Evolutionary conservation across 1,140 invertebrate genomes (phyloP), one percentile per base, ranked within the genome.

Genomic region (Drosophila burlai): DNA sequence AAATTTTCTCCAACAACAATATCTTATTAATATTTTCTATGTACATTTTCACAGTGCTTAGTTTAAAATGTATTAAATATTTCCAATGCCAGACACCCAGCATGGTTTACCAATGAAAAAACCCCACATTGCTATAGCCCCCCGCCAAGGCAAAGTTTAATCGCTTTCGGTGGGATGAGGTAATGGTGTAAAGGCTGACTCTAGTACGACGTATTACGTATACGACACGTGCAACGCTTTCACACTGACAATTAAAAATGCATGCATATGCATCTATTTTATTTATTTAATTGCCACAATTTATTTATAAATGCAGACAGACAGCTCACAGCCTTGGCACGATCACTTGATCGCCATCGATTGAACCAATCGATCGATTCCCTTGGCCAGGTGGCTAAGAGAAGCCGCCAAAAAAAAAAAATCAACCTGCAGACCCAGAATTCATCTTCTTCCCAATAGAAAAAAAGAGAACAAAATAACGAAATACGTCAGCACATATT

Each of bases 271-370:
- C 83, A 89, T 76, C 65, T 81, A 81, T 74, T 80, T 80, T 74
- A 80, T 80, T 80, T 90, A 89, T 90, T 84, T 86, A 86, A 81
- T 84, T 83, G 76, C 80, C 68, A 74, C 80, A 67, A 87, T 81
- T 87, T 87, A 87, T 89, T 89, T 89, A 85, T 89, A 89, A 76
- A 90, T 83, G 81, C 85, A 89, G 75, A 75, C 63, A 64, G 72
- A 67, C 57, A 76, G 69, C 84, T 79, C 62, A 67, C 74, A 77
- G 75, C 75, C 75, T 77, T 77, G 75, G 75, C 73, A 69, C 74
- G 74, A 77, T 73, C 74, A 66, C 61, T 66, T 45, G 72, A 76
- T 76, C 49, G 49, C 47, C 46, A 49, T 26, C 24, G 46, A 49
- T 47, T 24, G 46, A 47, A 62, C 34, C 49, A 29, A 61, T 61